These are phyloP conservation scores for Pomacea maculata DNA, from an alignment of 1,140 invertebrate genomes.

Conservation along the genomic window DNA sequence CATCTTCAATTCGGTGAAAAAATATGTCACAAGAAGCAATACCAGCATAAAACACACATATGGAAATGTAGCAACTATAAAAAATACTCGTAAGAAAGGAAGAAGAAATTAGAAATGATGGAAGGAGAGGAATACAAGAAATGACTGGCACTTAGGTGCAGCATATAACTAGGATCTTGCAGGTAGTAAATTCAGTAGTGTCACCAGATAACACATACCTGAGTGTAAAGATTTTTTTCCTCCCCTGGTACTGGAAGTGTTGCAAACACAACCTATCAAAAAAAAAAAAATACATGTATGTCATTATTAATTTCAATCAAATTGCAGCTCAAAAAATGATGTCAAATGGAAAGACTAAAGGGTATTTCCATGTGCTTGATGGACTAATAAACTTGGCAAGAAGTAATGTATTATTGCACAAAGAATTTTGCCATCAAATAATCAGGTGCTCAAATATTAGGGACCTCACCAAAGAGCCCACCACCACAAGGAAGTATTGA, in stretches of 20 bases:
- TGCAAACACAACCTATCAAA: conserved; percentile 80
- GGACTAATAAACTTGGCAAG: not conserved
- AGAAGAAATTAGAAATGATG: not conserved
- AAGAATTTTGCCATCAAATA: not conserved
- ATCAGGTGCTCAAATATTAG: not conserved
- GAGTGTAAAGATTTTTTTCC: conserved; percentile 74
- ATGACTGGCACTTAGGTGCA: no score
- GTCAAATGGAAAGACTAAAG: not conserved
- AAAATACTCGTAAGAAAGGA: not conserved
- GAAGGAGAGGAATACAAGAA: not conserved
- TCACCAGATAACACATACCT: conserved; percentile 48
- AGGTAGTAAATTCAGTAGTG: not conserved
- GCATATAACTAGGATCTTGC: no score
- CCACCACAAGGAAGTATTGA: no score
- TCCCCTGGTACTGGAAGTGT: conserved; percentile 89
- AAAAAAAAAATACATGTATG: conserved; percentile 34
- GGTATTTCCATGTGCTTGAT: not conserved
- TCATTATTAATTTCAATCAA: conserved; percentile 1
- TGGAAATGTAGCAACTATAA: no score
- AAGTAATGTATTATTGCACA: not conserved
- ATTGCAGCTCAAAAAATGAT: not conserved
- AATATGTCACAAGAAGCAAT: not conserved
- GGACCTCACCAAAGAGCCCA: not conserved
- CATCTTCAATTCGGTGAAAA: not conserved
- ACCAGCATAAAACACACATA: no score